Conservation (phyloP, 2,888 invertebrate species). For the Metalampra italica region DNA sequence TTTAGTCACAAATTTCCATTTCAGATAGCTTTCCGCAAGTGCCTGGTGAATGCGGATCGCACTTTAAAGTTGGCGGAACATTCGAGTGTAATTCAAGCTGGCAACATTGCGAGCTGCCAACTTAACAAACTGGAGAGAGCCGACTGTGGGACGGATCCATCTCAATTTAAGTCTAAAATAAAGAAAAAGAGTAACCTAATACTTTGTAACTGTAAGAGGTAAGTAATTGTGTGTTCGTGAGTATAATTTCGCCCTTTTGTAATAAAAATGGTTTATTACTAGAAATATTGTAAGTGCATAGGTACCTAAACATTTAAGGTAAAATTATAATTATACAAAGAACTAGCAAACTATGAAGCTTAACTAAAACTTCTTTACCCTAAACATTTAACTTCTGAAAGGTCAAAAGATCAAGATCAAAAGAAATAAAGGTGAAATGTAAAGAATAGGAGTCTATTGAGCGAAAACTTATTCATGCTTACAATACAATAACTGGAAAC, state of each 20-base stretch:
- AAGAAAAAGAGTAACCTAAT: neutral
- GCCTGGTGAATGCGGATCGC: constrained; percentile 14
- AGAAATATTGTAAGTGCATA: too few species aligned
- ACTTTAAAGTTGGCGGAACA: constrained; percentile 21
- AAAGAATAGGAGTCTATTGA: constrained; percentile 1
- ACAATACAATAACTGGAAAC: constrained; percentile 10
- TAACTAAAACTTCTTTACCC: too few species aligned
- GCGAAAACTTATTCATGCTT: constrained; percentile 3
- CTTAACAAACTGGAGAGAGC: constrained; percentile 15
- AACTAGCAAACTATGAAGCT: too few species aligned
- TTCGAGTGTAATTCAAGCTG: constrained; percentile 13
- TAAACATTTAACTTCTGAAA: neutral
- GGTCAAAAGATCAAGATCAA: neutral
- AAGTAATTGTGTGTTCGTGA: too few species aligned
- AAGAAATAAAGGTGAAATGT: neutral
- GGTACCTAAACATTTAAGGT: too few species aligned
- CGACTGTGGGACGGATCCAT: constrained; percentile 11
- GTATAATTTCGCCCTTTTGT: too few species aligned
- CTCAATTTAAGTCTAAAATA: neutral
- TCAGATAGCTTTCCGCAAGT: constrained; percentile 15
- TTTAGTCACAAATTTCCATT: constrained; percentile 21
- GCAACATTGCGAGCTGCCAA: constrained; percentile 4
- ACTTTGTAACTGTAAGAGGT: too few species aligned
- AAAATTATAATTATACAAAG: too few species aligned
- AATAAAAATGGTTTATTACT: too few species aligned